phyloP scores from a whole-genome alignment of 2,888 invertebrate genomes.

The Sphaeridia pumilis region DNA sequence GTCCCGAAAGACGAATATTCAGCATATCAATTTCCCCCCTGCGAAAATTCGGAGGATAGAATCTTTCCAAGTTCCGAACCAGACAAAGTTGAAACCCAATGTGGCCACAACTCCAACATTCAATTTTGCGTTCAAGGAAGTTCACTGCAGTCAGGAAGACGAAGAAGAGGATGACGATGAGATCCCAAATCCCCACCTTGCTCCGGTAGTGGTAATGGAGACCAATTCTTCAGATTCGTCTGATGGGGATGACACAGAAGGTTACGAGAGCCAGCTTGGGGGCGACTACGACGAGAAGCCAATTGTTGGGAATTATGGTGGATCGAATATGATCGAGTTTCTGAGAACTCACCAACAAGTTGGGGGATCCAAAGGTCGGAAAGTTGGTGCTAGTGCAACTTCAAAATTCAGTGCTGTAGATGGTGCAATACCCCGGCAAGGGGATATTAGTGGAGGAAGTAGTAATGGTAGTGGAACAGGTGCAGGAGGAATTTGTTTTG shows the following conservation, averaged over 20 bases:
- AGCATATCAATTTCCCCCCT: constrained; percentile 13
- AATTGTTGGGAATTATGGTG: too few species aligned
- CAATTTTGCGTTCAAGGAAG: not conserved
- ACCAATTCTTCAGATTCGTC: not conserved
- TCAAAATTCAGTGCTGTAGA: not conserved
- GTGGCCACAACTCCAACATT: too few species aligned
- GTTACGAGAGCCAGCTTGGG: too few species aligned
- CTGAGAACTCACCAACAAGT: too few species aligned
- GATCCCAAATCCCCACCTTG: not conserved
- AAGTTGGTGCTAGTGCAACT: not conserved
- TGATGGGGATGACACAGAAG: constrained; percentile 2
- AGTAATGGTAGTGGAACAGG: not conserved
- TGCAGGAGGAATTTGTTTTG: constrained; percentile 4
- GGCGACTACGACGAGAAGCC: too few species aligned
- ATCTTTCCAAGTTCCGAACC: not conserved
- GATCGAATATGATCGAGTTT: too few species aligned
- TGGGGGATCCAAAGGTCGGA: too few species aligned
- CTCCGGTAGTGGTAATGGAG: constrained; percentile 7
- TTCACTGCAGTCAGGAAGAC: not conserved
- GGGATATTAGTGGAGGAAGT: not conserved
- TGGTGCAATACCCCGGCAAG: too few species aligned
- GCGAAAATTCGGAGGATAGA: constrained; percentile 15
- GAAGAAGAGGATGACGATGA: not conserved
- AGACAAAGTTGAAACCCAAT: not conserved
- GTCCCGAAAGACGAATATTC: constrained; percentile 4